phyloP scores from a whole-genome alignment of 1,140 invertebrate species.

The Frieseomelitta varia region DNA sequence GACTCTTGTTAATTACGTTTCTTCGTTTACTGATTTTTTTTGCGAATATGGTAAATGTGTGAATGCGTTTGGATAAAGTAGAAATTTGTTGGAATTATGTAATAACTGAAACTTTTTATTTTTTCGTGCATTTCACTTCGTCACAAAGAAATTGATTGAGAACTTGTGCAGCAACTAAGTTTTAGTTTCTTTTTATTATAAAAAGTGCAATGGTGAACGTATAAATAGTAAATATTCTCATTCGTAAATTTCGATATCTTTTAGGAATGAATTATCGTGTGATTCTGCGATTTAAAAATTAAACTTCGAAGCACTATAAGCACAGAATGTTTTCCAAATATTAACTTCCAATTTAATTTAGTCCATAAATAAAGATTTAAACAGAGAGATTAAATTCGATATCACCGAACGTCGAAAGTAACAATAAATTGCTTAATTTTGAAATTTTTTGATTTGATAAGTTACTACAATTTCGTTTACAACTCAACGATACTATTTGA shows the following conservation, averaged over 20 bases:
- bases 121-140: background rate
- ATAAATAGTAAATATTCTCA: background rate
- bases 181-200: background rate
- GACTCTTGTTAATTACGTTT: conserved; percentile 12
- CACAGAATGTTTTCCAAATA: too few relatives aligned
- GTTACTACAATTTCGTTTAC: too few relatives aligned
- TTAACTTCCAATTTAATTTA: background rate
- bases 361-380: too few relatives aligned
- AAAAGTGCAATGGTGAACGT: background rate
- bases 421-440: too few relatives aligned
- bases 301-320: background rate
- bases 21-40: background rate
- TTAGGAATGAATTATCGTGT: background rate
- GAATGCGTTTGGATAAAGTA: conserved; percentile 5
- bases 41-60: background rate
- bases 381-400: too few relatives aligned
- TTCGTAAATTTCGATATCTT: background rate
- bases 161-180: background rate
- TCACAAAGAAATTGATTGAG: background rate
- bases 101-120: background rate
- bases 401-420: too few relatives aligned
- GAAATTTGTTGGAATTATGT: background rate
- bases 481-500: too few relatives aligned
- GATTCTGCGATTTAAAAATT: background rate
- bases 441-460: too few relatives aligned